These are phyloP conservation scores for Apeltes quadracus DNA, from an alignment of 2,113 vertebrate genomes.

Conservation along the genomic window DNA sequence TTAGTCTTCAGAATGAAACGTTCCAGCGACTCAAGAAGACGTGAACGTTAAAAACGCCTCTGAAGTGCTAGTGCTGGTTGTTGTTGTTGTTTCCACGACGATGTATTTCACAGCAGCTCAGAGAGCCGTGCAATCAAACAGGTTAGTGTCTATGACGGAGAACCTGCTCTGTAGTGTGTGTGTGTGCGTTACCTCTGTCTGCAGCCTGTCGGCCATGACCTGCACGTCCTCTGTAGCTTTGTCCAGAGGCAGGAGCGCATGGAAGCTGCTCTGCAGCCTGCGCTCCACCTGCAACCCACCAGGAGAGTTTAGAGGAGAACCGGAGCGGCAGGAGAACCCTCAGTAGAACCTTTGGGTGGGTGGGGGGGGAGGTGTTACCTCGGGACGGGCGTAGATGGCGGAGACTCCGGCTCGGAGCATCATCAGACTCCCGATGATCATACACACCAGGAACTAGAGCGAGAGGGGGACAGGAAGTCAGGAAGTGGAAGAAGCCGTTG, in stretches of 20 bases:
- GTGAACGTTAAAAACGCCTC: no score
- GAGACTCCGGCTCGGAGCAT: conserved; percentile 39
- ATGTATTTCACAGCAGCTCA: no score
- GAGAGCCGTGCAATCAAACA: not conserved
- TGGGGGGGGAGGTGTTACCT: conserved; percentile 35
- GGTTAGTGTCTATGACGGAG: no score
- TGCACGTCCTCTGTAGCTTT: fast-evolving
- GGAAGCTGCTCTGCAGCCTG: fast-evolving
- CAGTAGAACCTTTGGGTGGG: not conserved
- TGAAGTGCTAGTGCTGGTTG: no score
- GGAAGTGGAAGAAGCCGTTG: not conserved
- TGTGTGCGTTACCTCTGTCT: conserved; percentile 23
- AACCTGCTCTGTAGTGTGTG: not conserved
- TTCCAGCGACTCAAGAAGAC: no score
- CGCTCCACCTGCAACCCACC: conserved; percentile 27
- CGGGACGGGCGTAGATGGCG: fast-evolving
- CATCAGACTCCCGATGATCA: conserved; percentile 49
- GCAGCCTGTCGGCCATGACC: not conserved
- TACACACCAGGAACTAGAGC: conserved; percentile 63
- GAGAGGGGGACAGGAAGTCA: not conserved
- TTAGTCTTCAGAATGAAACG: no score
- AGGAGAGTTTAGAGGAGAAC: not conserved
- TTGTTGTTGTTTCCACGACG: no score
- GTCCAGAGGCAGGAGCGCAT: conserved; percentile 16
- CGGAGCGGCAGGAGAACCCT: not conserved